Conservation (phyloP, 2,888 invertebrate genomes). For the Notodonta dromedarius region DNA sequence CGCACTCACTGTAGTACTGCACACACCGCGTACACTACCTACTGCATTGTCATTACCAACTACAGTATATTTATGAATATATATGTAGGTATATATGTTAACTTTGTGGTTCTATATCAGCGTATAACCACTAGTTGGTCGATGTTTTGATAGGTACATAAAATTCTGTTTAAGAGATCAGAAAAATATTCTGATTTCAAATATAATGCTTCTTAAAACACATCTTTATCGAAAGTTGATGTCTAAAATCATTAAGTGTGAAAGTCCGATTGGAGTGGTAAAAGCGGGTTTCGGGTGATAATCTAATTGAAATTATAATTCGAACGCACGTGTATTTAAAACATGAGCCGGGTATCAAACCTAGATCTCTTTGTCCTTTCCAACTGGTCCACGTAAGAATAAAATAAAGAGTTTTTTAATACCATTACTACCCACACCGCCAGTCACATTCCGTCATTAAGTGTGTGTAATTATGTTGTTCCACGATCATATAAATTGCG, state of each 20-base stretch:
- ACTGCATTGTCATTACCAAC: conserved; percentile 9
- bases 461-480: conserved; percentile 29
- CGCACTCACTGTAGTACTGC: conserved; percentile 39
- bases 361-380: not conserved
- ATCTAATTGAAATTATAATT: not conserved
- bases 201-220: too few relatives aligned
- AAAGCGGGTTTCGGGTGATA: not conserved
- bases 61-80: not conserved
- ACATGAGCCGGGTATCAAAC: not conserved
- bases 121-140: too few relatives aligned
- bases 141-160: too few relatives aligned
- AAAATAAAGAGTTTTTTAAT: not conserved
- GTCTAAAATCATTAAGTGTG: too few relatives aligned
- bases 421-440: conserved; percentile 2
- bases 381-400: not conserved
- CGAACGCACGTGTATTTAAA: not conserved
- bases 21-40: conserved; percentile 12
- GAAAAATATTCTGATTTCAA: too few relatives aligned
- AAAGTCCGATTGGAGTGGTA: too few relatives aligned
- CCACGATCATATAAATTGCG: conserved; percentile 31
- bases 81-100: not conserved
- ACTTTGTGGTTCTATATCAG: not conserved
- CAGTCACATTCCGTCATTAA: conserved; percentile 15
- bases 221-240: too few relatives aligned
- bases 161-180: too few relatives aligned